Base-by-base conservation (phyloP, 2,797 vertebrate genomes). In the Rhabdomys pumilio region DNA sequence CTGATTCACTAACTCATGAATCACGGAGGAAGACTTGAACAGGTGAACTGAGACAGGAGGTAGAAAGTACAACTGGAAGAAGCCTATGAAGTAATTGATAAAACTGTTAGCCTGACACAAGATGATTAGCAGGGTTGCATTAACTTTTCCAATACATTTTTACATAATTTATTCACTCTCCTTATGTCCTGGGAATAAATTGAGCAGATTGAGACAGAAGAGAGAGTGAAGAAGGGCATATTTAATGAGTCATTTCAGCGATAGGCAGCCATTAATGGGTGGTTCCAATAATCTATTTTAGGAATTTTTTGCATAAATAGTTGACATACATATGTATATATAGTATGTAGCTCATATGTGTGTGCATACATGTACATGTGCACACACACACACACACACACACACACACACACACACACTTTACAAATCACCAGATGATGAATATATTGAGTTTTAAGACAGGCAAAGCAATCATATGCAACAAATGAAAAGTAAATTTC, bases 261-360 rank as follows among this genome's bases (percentile, higher is more conserved):
- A 69, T 91, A 31, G 17, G 57, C 55, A 95, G 63, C 80, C 15
- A 63, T 75, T 84, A 94, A 73, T 47, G 15, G 63, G 2, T 90
- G 50, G 79, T 69, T 88, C 57, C 34, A 86, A 96, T 59, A 76
- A 89, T 89, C 67, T 55, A 89, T 76, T 92, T 96, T 72, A 29
- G 93, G 81, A 67, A 85, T 29, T 76, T 98, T 93, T 97, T 95
- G 44, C 82, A 61, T 80, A 57, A 91, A 87, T 91, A 93, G 95
- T 90, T n/a, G n/a, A 79, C 24, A 67, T 55, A 55, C 53, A 53
- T 72, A 38, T 72, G 8, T 72, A 19, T 72, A 53, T 38, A n/a
- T 53, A 38, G 17, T 53, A 26, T 63, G 31, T 65, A 81, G 55
- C 17, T 72, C 69, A 72, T 72, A 38, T 72, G 34, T 72, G 34